Evolutionary conservation across 2,113 vertebrate genomes (phyloP), one percentile per base, ranked within the genome.

Genomic region (Spea multiplicata): DNA sequence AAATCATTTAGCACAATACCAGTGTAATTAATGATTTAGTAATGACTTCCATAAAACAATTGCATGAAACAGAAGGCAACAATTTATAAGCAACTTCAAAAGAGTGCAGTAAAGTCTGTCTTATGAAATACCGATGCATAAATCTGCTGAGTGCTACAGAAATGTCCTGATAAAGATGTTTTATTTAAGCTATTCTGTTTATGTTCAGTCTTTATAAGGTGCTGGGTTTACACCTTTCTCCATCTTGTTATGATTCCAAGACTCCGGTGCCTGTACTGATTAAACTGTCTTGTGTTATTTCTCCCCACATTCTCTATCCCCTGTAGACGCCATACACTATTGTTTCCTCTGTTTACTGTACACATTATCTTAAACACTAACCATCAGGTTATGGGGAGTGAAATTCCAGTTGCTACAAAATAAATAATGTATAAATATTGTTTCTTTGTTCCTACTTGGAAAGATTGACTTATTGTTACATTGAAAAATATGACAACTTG

Each of bases 61-160:
- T 55, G 55, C 44, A 73, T 14, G 44, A 79, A 79, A 73, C 69
- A 72, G 50, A 72, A 65, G 45, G 45, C 64, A 59, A 44, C 64
- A 49, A 80, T 73, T 66, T 48, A 73, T 13, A 67, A 3, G 9
- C 4, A 67, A 73, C 77, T 73, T 73, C 77, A 80, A 80, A 76
- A 79, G 76, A 66, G 5, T 44, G 49, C 5, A 65, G 12, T 44
- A 73, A 67, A 48, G 49, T 44, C 46, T 44, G 45, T 30, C 49
- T 66, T n/a, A 44, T 12, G 48, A 53, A 64, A 79, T 66, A 45
- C 30, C 44, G 61, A 13, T 8, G 61, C 6, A 52, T 70, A 52
- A 45, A 50, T 78, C 57, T 71, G 50, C 49, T 67, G 77, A 64
- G 67, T 73, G n/a, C 71, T 52, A 66, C 66, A 46, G 64, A 44